Evolutionary conservation across 2,113 vertebrate species (phyloP), one percentile per base, ranked within the genome.

Genomic region (Machaerirhynchus nigripectus): DNA sequence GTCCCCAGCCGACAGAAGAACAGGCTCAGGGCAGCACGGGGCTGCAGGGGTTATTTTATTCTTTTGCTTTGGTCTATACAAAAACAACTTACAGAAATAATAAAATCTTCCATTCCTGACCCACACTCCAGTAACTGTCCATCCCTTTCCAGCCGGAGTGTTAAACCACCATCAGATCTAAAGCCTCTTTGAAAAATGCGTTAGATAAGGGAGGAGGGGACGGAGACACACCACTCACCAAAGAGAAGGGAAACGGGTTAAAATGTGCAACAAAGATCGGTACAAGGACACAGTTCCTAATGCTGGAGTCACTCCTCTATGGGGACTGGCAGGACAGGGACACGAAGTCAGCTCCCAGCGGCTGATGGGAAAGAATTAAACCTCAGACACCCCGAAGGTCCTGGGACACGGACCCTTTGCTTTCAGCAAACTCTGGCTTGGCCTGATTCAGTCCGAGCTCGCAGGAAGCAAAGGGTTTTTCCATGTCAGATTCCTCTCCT

Each of bases 61-160:
- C 90, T 97, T 97, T 97, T 97, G 98, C 98, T 98, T 98, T 98
- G 98, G 98, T 98, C 97, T 97, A 98, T 98, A 98, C 98, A 98
- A 98, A 98, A 98, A 97, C 97, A 97, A 97, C 97, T 96, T 96
- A 96, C 96, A 98, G 98, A 97, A 33, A 97, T 97, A 97, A 98
- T 98, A 97, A 98, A 97, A 96, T 96, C 96, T 97, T 96, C 94
- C 71, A 49, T 79, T 95, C 84, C 90, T 95, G 89, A 97, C 84
- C 90, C 93, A 97, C 90, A 47, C 93, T 96, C 91, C 87, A 64
- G 95, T 76, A 92, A 93, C 60, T 80, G 89, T 91, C 90, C 90
- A 94, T 73, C 93, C 97, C 84, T 92, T 92, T 85, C 77, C 20
- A n/a, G 94, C 60, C 2, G 71, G 87, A 96, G 86, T 33, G 23